Conservation (phyloP, 2,888 invertebrate species). For the Nemotelus nigrinus region DNA sequence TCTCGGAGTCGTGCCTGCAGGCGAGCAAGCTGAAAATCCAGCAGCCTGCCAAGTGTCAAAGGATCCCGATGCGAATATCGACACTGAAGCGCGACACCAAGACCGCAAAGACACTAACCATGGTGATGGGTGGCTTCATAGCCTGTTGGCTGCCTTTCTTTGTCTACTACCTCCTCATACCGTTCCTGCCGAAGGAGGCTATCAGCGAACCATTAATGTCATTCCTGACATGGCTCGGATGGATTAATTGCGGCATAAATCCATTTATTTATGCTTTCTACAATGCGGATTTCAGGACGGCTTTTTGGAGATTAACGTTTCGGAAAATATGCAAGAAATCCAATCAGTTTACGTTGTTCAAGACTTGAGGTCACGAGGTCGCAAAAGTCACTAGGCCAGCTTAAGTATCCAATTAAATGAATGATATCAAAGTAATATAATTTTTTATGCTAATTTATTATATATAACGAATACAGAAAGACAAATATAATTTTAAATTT, state of each 20-base stretch:
- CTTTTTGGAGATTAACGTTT: constrained; percentile 83
- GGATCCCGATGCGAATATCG: constrained; percentile 67
- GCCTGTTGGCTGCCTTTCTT: constrained; percentile 92
- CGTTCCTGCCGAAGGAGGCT: constrained; percentile 75
- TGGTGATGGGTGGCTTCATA: constrained; percentile 88
- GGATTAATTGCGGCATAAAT: constrained; percentile 91
- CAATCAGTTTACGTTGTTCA: constrained; percentile 60
- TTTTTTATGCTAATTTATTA: constrained; percentile 31
- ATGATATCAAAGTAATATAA: constrained; percentile 1
- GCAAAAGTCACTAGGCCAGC: too few species aligned
- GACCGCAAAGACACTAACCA: constrained; percentile 86
- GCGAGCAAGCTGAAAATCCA: constrained; percentile 43
- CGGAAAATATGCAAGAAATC: constrained; percentile 59
- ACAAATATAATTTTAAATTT: constrained; percentile 31
- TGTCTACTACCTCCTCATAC: constrained; percentile 81
- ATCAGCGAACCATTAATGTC: constrained; percentile 75
- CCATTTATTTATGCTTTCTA: constrained; percentile 92
- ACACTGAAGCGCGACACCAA: constrained; percentile 83
- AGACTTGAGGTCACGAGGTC: constrained; percentile 43
- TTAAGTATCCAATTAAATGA: not conserved
- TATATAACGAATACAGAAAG: constrained; percentile 25
- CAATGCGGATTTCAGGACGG: constrained; percentile 85
- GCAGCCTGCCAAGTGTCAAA: constrained; percentile 38
- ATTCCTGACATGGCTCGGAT: constrained; percentile 86
- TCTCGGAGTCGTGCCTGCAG: constrained; percentile 57